Conservation (phyloP, 2,113 vertebrate species). For the Anthoscopus minutus region DNA sequence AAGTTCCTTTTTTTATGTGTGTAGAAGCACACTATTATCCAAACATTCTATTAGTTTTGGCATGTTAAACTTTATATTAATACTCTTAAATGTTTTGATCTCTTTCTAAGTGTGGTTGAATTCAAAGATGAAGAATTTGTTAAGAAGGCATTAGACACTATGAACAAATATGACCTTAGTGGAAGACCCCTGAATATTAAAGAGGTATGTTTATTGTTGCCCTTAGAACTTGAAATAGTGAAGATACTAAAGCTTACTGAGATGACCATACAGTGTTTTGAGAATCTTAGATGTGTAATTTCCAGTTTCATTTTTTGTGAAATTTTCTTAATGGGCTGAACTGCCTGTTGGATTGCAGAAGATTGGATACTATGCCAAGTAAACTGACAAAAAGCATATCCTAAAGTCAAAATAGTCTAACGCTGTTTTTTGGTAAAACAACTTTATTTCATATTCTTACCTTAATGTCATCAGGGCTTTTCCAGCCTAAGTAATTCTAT, state of each 20-base stretch:
- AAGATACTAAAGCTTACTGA: not conserved
- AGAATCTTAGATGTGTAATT: not conserved
- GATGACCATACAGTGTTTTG: not conserved
- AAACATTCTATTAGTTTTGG: not conserved
- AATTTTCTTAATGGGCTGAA: not conserved
- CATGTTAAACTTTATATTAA: slow-evolving; percentile 43
- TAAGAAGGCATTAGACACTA: slow-evolving; percentile 91
- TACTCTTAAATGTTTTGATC: slow-evolving; percentile 30
- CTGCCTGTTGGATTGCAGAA: not conserved
- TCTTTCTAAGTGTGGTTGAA: slow-evolving; percentile 88
- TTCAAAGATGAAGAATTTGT: slow-evolving; percentile 99
- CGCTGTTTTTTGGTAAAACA: not conserved
- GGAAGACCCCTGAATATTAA: slow-evolving; percentile 97
- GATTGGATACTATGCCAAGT: not conserved
- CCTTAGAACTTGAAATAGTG: not conserved
- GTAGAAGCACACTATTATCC: not conserved
- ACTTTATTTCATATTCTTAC: not conserved
- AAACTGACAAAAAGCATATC: not conserved
- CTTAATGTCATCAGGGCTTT: not conserved
- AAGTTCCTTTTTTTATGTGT: slow-evolving; percentile 71
- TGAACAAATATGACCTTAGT: slow-evolving; percentile 95
- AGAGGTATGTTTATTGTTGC: slow-evolving; percentile 77
- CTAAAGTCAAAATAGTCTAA: not conserved
- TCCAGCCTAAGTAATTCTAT: not conserved
- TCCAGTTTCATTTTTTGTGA: not conserved